A percentile compares a stretch with the other conserved stretches of the same genome.
These are phyloP conservation scores for Hyles vespertilio DNA, from an alignment of 1,140 invertebrate species.

Conservation along the genomic window DNA sequence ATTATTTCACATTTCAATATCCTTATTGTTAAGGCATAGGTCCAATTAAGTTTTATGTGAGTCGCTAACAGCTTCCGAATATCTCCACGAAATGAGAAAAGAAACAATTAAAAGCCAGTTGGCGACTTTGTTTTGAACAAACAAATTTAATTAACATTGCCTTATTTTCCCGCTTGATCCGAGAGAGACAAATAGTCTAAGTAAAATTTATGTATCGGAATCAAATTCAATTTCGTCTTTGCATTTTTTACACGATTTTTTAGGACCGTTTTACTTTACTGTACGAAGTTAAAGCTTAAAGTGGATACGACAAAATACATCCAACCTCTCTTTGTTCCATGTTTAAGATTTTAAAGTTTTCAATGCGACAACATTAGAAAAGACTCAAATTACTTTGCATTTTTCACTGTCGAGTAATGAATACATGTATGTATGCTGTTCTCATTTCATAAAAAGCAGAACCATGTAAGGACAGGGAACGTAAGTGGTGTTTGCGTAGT, in stretches of 20 bases:
- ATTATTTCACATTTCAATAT: neutral
- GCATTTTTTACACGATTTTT: constrained; percentile 69
- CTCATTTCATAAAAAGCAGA: no score
- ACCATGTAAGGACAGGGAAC: neutral
- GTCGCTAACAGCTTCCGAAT: neutral
- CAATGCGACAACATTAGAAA: no score
- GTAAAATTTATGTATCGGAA: constrained; percentile 74
- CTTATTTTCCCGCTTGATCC: constrained; percentile 66
- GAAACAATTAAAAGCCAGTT: constrained; percentile 55
- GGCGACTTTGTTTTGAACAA: constrained; percentile 49
- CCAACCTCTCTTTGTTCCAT: neutral
- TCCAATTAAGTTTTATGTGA: no score
- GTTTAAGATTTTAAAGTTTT: neutral
- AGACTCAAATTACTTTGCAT: no score
- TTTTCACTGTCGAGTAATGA: no score
- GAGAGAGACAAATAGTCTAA: constrained; percentile 70
- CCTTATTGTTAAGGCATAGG: neutral
- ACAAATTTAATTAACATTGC: constrained; percentile 70
- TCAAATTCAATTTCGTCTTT: constrained; percentile 73
- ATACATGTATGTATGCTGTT: no score
- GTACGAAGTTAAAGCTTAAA: constrained; percentile 29
- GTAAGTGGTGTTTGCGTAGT: neutral
- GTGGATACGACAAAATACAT: constrained; percentile 34
- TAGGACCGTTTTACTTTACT: constrained; percentile 49
- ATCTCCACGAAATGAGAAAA: constrained; percentile 30